Percentiles rank a stretch among this genome's conserved stretches.
phyloP scores from a whole-genome alignment of 2,888 invertebrate genomes.

The Thecophora atra region DNA sequence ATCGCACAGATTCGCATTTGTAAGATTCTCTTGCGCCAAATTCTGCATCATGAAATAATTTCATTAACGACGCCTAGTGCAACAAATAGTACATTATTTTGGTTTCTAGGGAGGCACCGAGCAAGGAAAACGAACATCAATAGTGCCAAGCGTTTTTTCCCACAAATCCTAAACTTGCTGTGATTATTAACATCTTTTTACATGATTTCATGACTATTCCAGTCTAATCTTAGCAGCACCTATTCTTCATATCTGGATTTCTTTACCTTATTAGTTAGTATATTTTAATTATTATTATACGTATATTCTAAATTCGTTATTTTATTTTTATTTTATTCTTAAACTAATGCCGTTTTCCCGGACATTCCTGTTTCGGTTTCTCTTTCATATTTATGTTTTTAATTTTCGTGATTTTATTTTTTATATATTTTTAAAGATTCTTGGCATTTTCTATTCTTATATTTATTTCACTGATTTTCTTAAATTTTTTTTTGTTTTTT shows the following conservation, averaged over 20 bases:
- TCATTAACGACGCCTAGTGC: conserved; percentile 29
- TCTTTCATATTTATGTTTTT: background rate
- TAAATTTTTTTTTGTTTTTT: background rate
- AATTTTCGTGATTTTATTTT: background rate
- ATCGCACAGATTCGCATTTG: conserved; percentile 51
- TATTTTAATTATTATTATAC: background rate
- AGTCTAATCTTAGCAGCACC: no score
- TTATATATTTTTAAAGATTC: background rate
- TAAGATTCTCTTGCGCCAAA: conserved; percentile 47
- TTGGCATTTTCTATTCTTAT: background rate
- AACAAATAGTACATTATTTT: background rate
- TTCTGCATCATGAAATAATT: conserved; percentile 35
- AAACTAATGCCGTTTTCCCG: background rate
- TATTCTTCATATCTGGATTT: no score
- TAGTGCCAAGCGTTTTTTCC: background rate
- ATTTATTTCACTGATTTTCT: background rate
- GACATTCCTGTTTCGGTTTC: background rate
- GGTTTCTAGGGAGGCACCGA: background rate
- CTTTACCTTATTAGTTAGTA: background rate
- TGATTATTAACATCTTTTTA: no score
- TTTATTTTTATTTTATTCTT: background rate
- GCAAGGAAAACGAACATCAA: background rate
- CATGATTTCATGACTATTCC: no score
- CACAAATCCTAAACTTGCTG: no score
- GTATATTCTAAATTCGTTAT: background rate